Evolutionary conservation across 1,140 invertebrate species (phyloP).

Genomic region (Metaphire vulgaris): DNA sequence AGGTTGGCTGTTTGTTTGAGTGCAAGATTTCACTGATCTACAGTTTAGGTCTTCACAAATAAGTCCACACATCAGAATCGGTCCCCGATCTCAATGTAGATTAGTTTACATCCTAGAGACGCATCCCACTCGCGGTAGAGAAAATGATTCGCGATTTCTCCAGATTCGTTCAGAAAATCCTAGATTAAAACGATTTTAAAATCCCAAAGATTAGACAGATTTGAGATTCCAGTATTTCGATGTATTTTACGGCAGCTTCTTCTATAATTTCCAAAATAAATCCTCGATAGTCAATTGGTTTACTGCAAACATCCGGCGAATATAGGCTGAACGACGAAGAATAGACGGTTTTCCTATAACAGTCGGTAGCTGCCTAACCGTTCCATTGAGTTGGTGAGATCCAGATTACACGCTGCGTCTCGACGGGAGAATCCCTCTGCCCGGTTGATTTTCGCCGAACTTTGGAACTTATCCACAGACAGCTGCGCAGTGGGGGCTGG

Average conservation of each 20-base stretch:
- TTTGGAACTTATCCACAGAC: too few relatives aligned
- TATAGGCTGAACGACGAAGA: not conserved
- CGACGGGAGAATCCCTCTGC: too few relatives aligned
- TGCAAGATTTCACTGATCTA: too few relatives aligned
- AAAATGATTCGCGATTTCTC: not conserved
- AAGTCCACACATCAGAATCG: too few relatives aligned
- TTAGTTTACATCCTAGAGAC: not conserved
- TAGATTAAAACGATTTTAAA: not conserved
- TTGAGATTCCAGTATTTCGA: not conserved
- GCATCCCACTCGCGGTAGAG: not conserved
- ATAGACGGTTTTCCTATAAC: not conserved
- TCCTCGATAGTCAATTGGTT: not conserved
- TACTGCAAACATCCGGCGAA: not conserved
- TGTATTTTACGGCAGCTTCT: too few relatives aligned
- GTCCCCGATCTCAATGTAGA: not conserved
- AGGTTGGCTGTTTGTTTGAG: too few relatives aligned
- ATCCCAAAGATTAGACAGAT: not conserved
- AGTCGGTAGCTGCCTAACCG: not conserved
- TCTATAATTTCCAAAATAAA: not conserved
- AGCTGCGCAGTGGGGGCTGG: too few relatives aligned
- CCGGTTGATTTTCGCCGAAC: too few relatives aligned
- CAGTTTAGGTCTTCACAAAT: too few relatives aligned
- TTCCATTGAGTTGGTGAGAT: not conserved
- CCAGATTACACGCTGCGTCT: too few relatives aligned
- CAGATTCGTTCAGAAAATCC: not conserved